phyloP scores from a whole-genome alignment of 2,797 vertebrate genomes.

The Carapus acus region DNA sequence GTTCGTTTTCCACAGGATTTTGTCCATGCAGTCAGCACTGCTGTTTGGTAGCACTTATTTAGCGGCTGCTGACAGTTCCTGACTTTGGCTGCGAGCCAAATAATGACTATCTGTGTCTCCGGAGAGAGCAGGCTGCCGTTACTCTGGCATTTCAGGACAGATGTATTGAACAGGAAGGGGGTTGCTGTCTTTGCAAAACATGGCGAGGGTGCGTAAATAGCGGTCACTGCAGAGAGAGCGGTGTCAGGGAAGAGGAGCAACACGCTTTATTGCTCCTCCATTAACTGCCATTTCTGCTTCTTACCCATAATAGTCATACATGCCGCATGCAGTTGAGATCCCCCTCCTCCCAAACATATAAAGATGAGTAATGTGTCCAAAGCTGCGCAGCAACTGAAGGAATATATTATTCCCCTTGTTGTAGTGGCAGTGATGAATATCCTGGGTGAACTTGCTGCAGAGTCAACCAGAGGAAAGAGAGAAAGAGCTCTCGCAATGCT shows the following conservation, averaged over 20 bases:
- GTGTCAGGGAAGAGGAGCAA: background rate
- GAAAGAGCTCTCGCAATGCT: slow-evolving; percentile 28
- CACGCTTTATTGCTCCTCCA: slow-evolving; percentile 24
- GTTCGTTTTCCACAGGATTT: background rate
- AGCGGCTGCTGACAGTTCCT: slow-evolving; percentile 3
- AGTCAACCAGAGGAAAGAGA: slow-evolving; percentile 46
- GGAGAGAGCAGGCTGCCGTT: background rate
- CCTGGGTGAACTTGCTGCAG: slow-evolving; percentile 50
- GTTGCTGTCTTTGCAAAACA: background rate
- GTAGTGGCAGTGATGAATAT: slow-evolving; percentile 70
- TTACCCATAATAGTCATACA: slow-evolving; percentile 37
- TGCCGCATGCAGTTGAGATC: slow-evolving; percentile 57
- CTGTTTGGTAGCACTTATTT: background rate
- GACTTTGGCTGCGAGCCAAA: background rate
- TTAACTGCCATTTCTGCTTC: slow-evolving; percentile 49
- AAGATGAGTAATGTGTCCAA: slow-evolving; percentile 68
- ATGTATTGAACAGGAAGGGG: slow-evolving; percentile 28
- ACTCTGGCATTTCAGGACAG: slow-evolving; percentile 6
- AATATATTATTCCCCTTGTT: slow-evolving; percentile 64
- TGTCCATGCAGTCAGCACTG: background rate
- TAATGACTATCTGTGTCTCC: slow-evolving; percentile 6
- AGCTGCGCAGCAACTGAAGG: slow-evolving; percentile 49
- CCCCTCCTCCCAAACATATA: slow-evolving; percentile 44
- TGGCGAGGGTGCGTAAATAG: slow-evolving; percentile 7
- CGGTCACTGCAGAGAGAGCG: background rate